These are phyloP conservation scores for Cyprinodon brontotheroides DNA, from an alignment of 2,113 vertebrate species.

Conservation along the genomic window DNA sequence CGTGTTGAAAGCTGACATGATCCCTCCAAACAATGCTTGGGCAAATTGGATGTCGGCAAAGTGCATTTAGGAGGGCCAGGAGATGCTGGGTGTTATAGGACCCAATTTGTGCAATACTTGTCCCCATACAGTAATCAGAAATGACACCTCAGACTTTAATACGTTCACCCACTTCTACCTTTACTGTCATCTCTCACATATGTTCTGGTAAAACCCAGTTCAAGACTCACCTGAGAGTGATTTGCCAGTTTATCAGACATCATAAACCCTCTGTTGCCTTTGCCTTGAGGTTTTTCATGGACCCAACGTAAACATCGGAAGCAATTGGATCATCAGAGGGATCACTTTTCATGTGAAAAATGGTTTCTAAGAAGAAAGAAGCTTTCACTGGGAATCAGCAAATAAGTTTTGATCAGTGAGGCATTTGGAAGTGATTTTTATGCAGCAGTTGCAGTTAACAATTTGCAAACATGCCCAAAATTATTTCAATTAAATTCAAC, in stretches of 20 bases:
- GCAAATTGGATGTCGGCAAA: conserved; percentile 13
- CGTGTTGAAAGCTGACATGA: not conserved
- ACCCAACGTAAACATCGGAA: not conserved
- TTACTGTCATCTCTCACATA: not conserved
- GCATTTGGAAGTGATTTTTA: not conserved
- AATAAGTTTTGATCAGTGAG: not conserved
- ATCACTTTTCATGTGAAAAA: not conserved
- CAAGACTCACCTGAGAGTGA: not conserved
- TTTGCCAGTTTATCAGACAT: not conserved
- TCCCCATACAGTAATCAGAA: not conserved
- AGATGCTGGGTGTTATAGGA: not conserved
- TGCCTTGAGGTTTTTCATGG: not conserved
- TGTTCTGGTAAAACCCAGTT: not conserved
- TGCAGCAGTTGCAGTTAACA: not conserved
- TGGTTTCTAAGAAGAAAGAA: not conserved
- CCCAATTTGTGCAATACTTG: conserved; percentile 5
- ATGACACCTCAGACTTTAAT: not conserved
- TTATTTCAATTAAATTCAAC: not conserved
- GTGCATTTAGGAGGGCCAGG: not conserved
- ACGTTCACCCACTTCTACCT: not conserved
- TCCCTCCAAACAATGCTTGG: not conserved
- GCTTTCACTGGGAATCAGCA: not conserved
- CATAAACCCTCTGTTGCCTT: not conserved
- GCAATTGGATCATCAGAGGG: not conserved
- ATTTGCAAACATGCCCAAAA: not conserved